Base-by-base conservation (phyloP, 2,797 vertebrate genomes). In the Aythya fuligula region DNA sequence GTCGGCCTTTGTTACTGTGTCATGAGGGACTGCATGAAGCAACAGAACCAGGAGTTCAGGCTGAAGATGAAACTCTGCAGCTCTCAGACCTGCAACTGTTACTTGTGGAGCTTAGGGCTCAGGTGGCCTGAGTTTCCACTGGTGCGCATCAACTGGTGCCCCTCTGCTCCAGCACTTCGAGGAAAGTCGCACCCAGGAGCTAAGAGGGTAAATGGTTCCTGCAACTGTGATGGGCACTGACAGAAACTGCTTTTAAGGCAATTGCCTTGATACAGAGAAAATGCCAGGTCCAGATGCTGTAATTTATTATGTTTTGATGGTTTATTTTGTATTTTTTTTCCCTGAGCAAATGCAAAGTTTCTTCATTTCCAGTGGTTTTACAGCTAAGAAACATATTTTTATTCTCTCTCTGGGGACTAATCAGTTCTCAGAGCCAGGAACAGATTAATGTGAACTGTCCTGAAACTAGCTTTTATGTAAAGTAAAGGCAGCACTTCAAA, bases 381-480 rank as follows among this genome's bases (percentile, higher is more conserved):
- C 39, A 87, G 56, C n/a, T 47, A 85, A 84, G 76, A 92, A 94
- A 51, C 9, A 3, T 70, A 45, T 58, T 95, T 94, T 67, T 79
- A 19, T 39, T 79, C 82, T 90, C 87, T 80, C 71, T 73, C 49
- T 67, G 38, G 21, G 43, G 34, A 56, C 41, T 81, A 90, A 87
- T 94, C 51, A 89, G 74, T 76, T 24, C 84, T 57, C 54, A 24
- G 41, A 89, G 60, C 70, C 60, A 93, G 93, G 54, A 95, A 65
- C 30, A 87, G 71, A 87, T 89, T 66, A 70, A 76, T 77, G 58
- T 34, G 65, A 71, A 74, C 47, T 95, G 74, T 90, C 82, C 67
- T 85, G 81, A 91, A 93, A 84, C 67, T 80, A 90, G 88, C 84
- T 90, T 92, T 60, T 45, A 20, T 67, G 38, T 70, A 69, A 91